phyloP scores from a whole-genome alignment of 2,797 vertebrate species.

The Lutjanus argentimaculatus region DNA sequence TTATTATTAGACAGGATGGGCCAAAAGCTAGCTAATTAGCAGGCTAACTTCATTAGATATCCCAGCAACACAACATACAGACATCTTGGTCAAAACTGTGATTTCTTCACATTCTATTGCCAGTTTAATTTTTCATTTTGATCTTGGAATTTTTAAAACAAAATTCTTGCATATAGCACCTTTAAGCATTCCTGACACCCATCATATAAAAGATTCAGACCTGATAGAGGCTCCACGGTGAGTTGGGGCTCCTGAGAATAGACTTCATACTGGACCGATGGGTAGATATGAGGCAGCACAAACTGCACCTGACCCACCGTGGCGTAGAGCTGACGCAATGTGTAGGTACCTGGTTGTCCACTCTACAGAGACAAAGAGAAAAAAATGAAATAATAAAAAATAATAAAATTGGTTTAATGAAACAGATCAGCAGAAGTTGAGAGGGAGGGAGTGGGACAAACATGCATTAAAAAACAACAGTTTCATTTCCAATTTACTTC shows the following conservation, averaged over 20 bases:
- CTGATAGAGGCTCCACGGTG: conserved; percentile 93
- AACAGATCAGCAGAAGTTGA: not conserved
- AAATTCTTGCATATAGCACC: not conserved
- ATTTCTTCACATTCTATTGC: too few species aligned
- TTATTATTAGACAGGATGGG: too few species aligned
- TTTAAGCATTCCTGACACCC: not conserved
- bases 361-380: conserved; percentile 82
- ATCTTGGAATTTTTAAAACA: not conserved
- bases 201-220: conserved; percentile 72
- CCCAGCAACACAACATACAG: too few species aligned
- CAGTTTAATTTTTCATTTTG: too few species aligned
- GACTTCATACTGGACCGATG: conserved; percentile 94
- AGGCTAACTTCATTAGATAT: too few species aligned
- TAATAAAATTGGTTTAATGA: not conserved
- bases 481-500: not conserved
- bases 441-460: not conserved
- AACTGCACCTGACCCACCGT: conserved; percentile 92
- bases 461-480: not conserved
- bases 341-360: conserved; percentile 93
- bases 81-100: too few species aligned
- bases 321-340: conserved; percentile 92
- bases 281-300: conserved; percentile 94
- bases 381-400: not conserved
- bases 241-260: conserved; percentile 99
- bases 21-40: too few species aligned